Conservation (phyloP, 2,888 invertebrate species). For the Eupelmus urozonus region DNA sequence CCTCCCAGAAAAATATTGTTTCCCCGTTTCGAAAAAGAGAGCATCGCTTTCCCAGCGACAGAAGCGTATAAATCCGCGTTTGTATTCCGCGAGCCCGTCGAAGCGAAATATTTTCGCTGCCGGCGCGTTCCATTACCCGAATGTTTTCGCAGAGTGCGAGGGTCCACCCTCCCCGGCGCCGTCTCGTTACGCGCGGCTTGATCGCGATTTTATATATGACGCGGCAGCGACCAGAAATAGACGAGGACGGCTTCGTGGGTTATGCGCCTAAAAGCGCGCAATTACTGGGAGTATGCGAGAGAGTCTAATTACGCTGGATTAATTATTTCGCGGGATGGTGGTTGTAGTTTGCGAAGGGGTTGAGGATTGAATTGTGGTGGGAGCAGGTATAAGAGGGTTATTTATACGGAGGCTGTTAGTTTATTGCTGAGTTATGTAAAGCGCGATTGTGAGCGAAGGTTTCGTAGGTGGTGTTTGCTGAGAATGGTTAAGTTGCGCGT, state of each 20-base stretch:
- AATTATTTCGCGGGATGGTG: background rate
- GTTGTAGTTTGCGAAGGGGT: too few relatives aligned
- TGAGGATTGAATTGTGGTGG: too few relatives aligned
- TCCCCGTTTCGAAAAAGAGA: background rate
- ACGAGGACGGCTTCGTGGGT: too few relatives aligned
- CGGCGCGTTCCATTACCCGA: slow-evolving; percentile 8
- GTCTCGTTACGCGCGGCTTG: slow-evolving; percentile 13
- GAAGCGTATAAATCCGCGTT: background rate
- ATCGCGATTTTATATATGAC: slow-evolving; percentile 27
- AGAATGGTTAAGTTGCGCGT: too few relatives aligned
- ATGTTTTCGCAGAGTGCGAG: slow-evolving; percentile 12
- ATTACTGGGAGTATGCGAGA: too few relatives aligned
- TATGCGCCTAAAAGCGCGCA: too few relatives aligned
- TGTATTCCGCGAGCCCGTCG: slow-evolving; percentile 1
- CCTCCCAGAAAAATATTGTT: background rate
- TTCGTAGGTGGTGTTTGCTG: too few relatives aligned
- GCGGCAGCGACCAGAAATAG: slow-evolving; percentile 6
- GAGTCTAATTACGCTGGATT: background rate
- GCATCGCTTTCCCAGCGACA: too few relatives aligned
- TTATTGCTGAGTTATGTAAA: too few relatives aligned
- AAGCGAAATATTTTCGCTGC: slow-evolving; percentile 28
- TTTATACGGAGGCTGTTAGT: too few relatives aligned
- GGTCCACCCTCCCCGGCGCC: background rate
- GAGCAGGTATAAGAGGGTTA: too few relatives aligned
- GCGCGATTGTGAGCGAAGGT: too few relatives aligned